Evolutionary conservation across 2,888 invertebrate species (phyloP).

Genomic region (Caenorhabditis sp.): DNA sequence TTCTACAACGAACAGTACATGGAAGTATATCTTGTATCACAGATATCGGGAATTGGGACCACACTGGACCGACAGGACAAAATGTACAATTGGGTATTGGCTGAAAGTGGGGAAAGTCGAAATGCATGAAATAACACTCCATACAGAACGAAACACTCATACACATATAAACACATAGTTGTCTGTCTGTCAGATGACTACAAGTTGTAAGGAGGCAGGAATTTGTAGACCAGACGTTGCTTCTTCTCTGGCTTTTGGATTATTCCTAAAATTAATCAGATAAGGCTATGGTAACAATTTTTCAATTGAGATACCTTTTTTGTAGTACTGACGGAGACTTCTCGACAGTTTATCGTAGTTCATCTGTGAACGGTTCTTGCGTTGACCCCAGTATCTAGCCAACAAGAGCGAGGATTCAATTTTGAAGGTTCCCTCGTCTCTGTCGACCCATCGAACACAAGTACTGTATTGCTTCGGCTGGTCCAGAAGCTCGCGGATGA

Average conservation of each 20-base stretch:
- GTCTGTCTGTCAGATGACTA: slow-evolving; percentile 61
- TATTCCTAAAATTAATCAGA: slow-evolving; percentile 63
- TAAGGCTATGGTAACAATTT: neutral
- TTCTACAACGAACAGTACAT: slow-evolving; percentile 80
- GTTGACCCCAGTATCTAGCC: slow-evolving; percentile 97
- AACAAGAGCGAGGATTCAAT: slow-evolving; percentile 98
- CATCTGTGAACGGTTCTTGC: slow-evolving; percentile 99
- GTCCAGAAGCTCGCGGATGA: slow-evolving; percentile 94
- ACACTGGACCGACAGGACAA: slow-evolving; percentile 70
- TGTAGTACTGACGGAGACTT: slow-evolving; percentile 98
- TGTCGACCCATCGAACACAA: slow-evolving; percentile 97
- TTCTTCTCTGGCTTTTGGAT: slow-evolving; percentile 98
- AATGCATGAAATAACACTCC: slow-evolving; percentile 23
- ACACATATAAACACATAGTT: slow-evolving; percentile 44
- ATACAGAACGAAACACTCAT: slow-evolving; percentile 18
- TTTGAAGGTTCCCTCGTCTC: slow-evolving; percentile 94
- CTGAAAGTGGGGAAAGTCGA: neutral
- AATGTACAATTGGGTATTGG: slow-evolving; percentile 56
- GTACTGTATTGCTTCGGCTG: slow-evolving; percentile 93
- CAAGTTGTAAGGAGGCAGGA: slow-evolving; percentile 85
- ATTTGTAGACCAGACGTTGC: slow-evolving; percentile 98
- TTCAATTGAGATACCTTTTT: slow-evolving; percentile 91
- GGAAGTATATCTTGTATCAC: slow-evolving; percentile 71
- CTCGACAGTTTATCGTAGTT: slow-evolving; percentile 99
- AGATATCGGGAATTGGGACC: slow-evolving; percentile 75